phyloP scores from a whole-genome alignment of 2,888 invertebrate genomes.

The Chalcis sispes region DNA sequence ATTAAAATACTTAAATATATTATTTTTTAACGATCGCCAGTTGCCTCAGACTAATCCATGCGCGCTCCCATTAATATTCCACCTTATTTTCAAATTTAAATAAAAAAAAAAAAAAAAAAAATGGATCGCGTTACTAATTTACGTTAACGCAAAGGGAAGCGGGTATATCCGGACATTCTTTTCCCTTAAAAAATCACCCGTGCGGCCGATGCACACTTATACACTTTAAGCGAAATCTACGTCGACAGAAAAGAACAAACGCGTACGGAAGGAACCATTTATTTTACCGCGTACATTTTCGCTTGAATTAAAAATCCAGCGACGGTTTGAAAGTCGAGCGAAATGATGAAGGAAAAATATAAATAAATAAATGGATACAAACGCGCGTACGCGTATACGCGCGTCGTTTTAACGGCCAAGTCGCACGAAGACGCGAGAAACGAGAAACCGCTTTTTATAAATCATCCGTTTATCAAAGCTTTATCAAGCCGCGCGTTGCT shows the following conservation, averaged over 20 bases:
- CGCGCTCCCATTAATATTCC: no score
- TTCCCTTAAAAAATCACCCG: no score
- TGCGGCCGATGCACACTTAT: background rate
- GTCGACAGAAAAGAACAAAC: conserved; percentile 2
- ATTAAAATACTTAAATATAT: no score
- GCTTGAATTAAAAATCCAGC: no score
- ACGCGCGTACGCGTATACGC: background rate
- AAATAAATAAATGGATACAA: background rate
- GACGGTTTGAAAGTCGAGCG: background rate
- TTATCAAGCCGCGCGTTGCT: conserved; percentile 22
- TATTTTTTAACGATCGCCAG: no score
- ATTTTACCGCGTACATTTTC: background rate
- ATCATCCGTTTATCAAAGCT: conserved; percentile 49
- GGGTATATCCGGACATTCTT: background rate
- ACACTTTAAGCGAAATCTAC: background rate
- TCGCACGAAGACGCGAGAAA: conserved; percentile 37
- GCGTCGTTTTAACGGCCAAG: background rate
- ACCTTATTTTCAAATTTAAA: no score
- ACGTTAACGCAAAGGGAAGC: background rate
- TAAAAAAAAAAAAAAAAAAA: no score
- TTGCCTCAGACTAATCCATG: no score
- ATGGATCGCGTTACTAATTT: conserved; percentile 28
- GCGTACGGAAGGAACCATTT: conserved; percentile 3
- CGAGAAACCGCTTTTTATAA: conserved; percentile 27
- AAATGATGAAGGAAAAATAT: background rate